Base-by-base conservation (phyloP, 2,113 vertebrate species). In the Callorhinus ursinus region DNA sequence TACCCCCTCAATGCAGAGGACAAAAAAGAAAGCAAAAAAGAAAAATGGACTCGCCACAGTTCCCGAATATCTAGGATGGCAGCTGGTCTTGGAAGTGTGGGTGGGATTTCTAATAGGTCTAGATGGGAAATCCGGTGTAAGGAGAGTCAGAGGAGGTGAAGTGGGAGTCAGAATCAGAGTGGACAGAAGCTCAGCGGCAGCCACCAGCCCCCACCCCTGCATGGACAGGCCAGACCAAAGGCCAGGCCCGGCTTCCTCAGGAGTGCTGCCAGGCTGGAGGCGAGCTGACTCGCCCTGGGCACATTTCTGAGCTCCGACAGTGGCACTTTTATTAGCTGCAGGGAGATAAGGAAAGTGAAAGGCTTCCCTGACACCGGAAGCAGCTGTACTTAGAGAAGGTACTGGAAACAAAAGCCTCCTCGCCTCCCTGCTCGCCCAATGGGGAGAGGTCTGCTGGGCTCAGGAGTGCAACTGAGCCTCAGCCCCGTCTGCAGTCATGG, bases 381-480 rank as follows among this genome's bases (percentile, higher is more conserved):
- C 6, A 36, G 7, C 51, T 69, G 19, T 2, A 24, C 42, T 51
- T 2, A 55, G 61, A 59, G 18, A 49, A 19, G 51, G 49, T 13
- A 1, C 57, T 7, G 39, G 61, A 21, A 61, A 80, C 0, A 3
- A 57, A 51, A 72, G 8, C 26, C 57, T 49, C 79, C 61, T 72
- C 53, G 1, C 7, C 55, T 26, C 7, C 55, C n/a, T 0, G 0
- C 49, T 65, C 24, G 9, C 26, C 18, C 1, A 6, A n/a, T 14
- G 69, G 67, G 1, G 36, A 28, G 46, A 59, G 7, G 4, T 22
- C 0, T 5, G 21, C 88, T 0, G 10, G 51, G 55, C 74, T 42
- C 21, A 26, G 14, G 0, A 5, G 28, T 4, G 15, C 10, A 28
- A 42, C 74, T 9, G 4, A 57, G 33, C 24, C 49, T 15, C 18